These are phyloP conservation scores for Oxyteleia sp. DNA, from an alignment of 2,888 invertebrate species.

Conservation along the genomic window DNA sequence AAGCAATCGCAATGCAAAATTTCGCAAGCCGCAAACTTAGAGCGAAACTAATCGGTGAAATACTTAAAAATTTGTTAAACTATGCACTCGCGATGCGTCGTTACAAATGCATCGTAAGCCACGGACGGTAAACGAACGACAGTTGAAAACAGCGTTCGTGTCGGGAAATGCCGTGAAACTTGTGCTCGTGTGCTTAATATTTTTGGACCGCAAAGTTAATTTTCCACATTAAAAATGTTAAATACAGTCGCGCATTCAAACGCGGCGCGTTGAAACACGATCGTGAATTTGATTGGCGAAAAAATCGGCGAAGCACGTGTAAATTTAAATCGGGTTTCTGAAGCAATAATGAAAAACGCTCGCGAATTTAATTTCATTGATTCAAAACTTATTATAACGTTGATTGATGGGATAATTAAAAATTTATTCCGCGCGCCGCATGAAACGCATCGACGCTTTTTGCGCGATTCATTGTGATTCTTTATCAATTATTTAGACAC, in stretches of 20 bases:
- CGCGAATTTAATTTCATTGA: conserved; percentile 7
- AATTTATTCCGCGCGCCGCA: background rate
- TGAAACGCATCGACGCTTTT: conserved; percentile 2
- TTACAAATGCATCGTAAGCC: conserved; percentile 26
- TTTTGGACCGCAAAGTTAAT: conserved; percentile 29
- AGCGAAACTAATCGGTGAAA: conserved; percentile 39
- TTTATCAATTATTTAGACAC: conserved; percentile 13
- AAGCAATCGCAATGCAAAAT: conserved; percentile 27
- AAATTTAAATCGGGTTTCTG: background rate
- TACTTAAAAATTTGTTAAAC: conserved; percentile 46
- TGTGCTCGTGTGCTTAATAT: background rate
- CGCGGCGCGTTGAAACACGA: conserved; percentile 12
- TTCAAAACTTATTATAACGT: conserved; percentile 23
- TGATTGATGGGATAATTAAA: conserved; percentile 41
- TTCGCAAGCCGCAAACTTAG: conserved; percentile 10
- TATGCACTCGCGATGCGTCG: conserved; percentile 16
- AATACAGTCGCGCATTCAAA: background rate
- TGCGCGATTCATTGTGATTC: conserved; percentile 1
- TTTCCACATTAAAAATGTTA: background rate
- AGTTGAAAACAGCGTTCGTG: conserved; percentile 4
- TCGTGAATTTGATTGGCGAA: conserved; percentile 4
- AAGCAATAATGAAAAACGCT: background rate
- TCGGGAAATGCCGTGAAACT: background rate
- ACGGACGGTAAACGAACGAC: conserved; percentile 29
- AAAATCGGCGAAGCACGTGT: background rate